Conservation (phyloP, 2,113 vertebrate genomes). For the Acanthochromis polyacanthus region DNA sequence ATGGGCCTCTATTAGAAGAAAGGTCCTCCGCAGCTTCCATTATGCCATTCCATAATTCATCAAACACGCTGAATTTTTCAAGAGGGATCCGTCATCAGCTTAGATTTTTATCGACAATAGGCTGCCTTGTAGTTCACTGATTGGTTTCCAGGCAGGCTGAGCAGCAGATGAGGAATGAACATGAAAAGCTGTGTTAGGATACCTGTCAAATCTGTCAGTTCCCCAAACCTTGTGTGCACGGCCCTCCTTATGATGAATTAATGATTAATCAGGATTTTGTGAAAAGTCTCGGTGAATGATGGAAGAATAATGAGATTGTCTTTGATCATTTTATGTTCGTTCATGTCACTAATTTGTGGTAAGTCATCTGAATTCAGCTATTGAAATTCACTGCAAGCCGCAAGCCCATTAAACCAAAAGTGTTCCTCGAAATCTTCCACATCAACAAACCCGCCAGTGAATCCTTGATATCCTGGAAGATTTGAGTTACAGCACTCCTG, state of each 20-base stretch:
- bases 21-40: slow-evolving; percentile 51
- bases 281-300: slow-evolving; percentile 54
- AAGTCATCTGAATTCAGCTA: slow-evolving; percentile 50
- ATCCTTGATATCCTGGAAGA: slow-evolving; percentile 34
- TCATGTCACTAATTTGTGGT: slow-evolving; percentile 58
- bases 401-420: slow-evolving; percentile 23
- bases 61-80: slow-evolving; percentile 64
- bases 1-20: slow-evolving; percentile 44
- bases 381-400: slow-evolving; percentile 36
- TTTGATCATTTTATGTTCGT: slow-evolving; percentile 63
- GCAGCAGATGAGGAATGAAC: slow-evolving; percentile 63
- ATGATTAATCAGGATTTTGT: slow-evolving; percentile 64
- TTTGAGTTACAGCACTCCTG: slow-evolving; percentile 45
- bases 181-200: slow-evolving; percentile 69
- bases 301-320: slow-evolving; percentile 68
- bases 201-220: slow-evolving; percentile 75
- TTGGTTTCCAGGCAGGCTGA: slow-evolving; percentile 59
- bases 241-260: slow-evolving; percentile 65
- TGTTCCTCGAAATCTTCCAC: slow-evolving; percentile 35
- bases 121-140: slow-evolving; percentile 62
- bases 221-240: slow-evolving; percentile 40
- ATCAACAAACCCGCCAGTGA: slow-evolving; percentile 26
- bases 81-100: slow-evolving; percentile 56
- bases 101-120: slow-evolving; percentile 65
- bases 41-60: slow-evolving; percentile 75